Conservation (phyloP, 1,140 invertebrate genomes). For the Oryctes rhinoceros region DNA sequence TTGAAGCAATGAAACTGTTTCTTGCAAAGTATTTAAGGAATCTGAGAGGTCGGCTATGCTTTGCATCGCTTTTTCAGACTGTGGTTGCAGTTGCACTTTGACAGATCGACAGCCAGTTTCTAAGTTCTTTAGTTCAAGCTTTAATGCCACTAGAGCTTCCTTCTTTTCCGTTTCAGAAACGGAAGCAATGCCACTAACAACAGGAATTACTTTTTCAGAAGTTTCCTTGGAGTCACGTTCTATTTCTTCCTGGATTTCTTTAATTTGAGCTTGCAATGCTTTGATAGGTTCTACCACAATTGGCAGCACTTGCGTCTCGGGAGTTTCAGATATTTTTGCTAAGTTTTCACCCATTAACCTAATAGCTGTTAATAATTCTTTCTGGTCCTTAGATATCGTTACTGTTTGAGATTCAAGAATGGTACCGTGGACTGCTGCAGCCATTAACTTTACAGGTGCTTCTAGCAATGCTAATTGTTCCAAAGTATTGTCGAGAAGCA, state of each 20-base stretch:
- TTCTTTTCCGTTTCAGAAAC: background rate
- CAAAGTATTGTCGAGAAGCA: background rate
- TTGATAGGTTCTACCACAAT: conserved; percentile 18
- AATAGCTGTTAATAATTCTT: background rate
- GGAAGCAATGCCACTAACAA: background rate
- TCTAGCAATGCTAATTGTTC: background rate
- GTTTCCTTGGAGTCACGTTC: background rate
- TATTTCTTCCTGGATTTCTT: conserved; percentile 4
- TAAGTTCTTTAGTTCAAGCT: background rate
- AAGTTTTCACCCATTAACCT: background rate
- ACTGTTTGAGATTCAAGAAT: background rate
- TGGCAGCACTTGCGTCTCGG: background rate
- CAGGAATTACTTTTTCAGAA: background rate
- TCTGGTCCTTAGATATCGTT: background rate
- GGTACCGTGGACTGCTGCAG: background rate
- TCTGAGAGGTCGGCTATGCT: background rate
- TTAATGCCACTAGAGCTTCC: background rate
- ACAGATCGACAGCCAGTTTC: background rate
- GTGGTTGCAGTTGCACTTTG: conserved; percentile 8
- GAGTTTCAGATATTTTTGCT: background rate
- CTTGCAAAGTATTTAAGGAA: background rate
- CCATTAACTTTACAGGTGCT: background rate
- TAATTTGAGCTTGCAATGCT: conserved; percentile 7
- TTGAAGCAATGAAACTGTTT: background rate
- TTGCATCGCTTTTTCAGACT: background rate